Conservation (phyloP, 2,113 vertebrate genomes). For the Phalacrocorax brasilianus region DNA sequence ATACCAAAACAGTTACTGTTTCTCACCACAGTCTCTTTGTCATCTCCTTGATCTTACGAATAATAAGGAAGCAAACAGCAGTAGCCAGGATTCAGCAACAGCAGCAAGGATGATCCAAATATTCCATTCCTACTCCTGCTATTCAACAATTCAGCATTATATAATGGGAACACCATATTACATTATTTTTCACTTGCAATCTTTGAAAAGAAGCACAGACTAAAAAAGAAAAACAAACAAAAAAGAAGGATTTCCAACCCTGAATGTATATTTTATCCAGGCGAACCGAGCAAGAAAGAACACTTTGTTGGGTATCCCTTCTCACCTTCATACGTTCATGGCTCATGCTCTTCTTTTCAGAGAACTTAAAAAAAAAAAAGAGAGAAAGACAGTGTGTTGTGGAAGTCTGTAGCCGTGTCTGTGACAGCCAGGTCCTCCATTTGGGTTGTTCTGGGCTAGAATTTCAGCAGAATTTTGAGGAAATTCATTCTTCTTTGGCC, state of each 20-base stretch:
- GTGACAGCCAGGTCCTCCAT: neutral
- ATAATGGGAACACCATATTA: neutral
- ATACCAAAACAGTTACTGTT: neutral
- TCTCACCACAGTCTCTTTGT: neutral
- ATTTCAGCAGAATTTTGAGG: neutral
- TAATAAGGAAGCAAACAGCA: neutral
- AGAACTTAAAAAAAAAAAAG: neutral
- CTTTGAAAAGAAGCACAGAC: neutral
- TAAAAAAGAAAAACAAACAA: neutral
- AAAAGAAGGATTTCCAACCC: neutral
- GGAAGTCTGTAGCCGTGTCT: neutral
- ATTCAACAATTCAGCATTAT: neutral
- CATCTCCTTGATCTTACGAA: slow-evolving; percentile 5
- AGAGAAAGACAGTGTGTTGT: neutral
- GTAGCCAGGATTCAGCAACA: neutral
- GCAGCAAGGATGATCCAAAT: neutral
- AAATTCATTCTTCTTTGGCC: neutral
- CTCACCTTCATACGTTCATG: neutral
- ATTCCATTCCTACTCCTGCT: neutral
- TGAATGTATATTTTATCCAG: neutral
- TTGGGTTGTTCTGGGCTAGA: neutral
- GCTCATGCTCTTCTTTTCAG: neutral
- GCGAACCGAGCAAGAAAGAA: neutral
- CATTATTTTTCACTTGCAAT: neutral
- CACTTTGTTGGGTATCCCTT: neutral